These are phyloP conservation scores for Glyptemys insculpta DNA, from an alignment of 2,797 vertebrate genomes.

Conservation along the genomic window DNA sequence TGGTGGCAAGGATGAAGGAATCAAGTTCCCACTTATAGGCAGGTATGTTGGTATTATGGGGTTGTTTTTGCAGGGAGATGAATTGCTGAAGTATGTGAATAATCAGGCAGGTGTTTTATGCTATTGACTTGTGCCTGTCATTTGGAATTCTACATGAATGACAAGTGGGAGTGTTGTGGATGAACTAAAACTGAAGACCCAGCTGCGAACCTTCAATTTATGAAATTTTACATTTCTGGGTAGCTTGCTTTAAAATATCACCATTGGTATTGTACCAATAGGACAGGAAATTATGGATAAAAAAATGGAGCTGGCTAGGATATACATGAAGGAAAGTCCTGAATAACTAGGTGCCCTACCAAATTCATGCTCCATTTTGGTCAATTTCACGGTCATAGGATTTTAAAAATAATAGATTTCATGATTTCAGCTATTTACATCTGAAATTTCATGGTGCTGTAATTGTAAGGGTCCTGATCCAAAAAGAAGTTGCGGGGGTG, in stretches of 20 bases:
- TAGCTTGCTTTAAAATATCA: not conserved
- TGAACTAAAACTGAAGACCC: not conserved
- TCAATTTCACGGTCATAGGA: too few species aligned
- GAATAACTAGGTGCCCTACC: not conserved
- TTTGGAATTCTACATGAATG: not conserved
- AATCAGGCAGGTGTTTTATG: not conserved
- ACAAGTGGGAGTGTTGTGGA: not conserved
- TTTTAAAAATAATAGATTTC: too few species aligned
- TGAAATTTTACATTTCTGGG: not conserved
- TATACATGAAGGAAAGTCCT: not conserved
- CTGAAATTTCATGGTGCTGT: too few species aligned
- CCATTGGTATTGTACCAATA: not conserved
- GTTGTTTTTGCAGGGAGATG: not conserved
- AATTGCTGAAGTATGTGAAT: not conserved
- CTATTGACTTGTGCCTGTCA: accelerated
- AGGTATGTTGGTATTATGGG: accelerated
- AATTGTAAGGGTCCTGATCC: too few species aligned
- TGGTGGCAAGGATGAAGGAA: accelerated
- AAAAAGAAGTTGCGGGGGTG: too few species aligned
- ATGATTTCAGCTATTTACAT: too few species aligned
- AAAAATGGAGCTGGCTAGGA: not conserved
- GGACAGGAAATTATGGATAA: not conserved
- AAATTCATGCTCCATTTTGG: too few species aligned
- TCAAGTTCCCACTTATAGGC: not conserved
- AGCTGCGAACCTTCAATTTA: not conserved